These are phyloP conservation scores for Eupithecia exiguata DNA, from an alignment of 2,888 invertebrate genomes.

Conservation along the genomic window DNA sequence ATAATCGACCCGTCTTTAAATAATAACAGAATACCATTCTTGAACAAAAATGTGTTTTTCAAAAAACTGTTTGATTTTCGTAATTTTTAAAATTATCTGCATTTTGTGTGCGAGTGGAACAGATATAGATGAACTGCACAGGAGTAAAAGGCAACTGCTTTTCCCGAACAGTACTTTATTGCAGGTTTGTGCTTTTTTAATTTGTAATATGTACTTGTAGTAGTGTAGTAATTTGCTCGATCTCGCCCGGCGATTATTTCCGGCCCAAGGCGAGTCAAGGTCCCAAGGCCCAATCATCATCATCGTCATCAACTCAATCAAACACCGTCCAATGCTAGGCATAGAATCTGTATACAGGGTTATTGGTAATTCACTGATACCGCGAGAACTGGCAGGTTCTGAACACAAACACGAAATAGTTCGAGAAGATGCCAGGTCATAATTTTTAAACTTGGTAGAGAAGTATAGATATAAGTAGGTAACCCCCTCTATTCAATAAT, in stretches of 20 bases:
- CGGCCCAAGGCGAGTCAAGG: neutral
- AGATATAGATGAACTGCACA: constrained; percentile 50
- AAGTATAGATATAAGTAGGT: too few relatives aligned
- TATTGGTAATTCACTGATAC: too few relatives aligned
- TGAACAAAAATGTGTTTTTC: constrained; percentile 16
- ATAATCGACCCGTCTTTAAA: constrained; percentile 20
- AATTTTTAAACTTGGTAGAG: too few relatives aligned
- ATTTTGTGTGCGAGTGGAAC: constrained; percentile 45
- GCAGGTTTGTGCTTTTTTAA: constrained; percentile 61
- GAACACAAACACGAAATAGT: too few relatives aligned
- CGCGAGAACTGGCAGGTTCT: too few relatives aligned
- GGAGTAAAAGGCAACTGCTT: constrained; percentile 63
- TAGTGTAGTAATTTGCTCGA: neutral
- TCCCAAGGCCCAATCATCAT: neutral
- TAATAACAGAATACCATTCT: neutral
- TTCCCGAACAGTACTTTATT: constrained; percentile 68
- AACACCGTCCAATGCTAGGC: neutral
- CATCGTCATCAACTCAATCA: neutral
- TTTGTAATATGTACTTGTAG: neutral
- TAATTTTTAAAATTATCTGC: constrained; percentile 25
- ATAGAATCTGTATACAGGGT: too few relatives aligned
- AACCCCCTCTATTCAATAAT: too few relatives aligned
- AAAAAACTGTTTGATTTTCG: constrained; percentile 13
- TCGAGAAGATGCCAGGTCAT: too few relatives aligned
- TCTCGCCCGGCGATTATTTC: neutral